Evolutionary conservation across 2,797 vertebrate genomes (phyloP), one percentile per base, ranked within the genome.

Genomic region (Leptodactylus fallax): DNA sequence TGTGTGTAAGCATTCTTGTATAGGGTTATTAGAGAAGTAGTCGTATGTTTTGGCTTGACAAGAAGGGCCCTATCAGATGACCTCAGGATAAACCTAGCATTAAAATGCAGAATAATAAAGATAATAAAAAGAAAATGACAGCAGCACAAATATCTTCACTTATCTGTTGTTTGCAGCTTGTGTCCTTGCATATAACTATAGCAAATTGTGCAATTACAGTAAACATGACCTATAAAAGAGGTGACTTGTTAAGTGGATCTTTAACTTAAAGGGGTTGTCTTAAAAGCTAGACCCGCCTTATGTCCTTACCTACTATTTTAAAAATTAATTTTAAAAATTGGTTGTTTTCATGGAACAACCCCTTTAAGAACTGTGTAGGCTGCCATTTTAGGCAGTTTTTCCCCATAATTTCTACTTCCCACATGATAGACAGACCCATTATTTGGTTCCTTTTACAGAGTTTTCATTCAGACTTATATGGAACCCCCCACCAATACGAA

Each of bases 161-260:
- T 88, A 85, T 88, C 87, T 81, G 56, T 23, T 53, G 72, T 80
- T 56, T 71, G 77, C 85, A 80, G 72, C 3, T 17, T 21, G 16
- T 74, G n/a, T 23, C 25, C 71, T 83, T 77, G 71, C 47, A 83
- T 9, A 58, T 56, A n/a, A 55, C 25, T 63, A 25, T 21, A 76
- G 61, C n/a, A 19, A 23, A 36, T 36, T 69, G 65, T 19, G 55
- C 45, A 79, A 16, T 84, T 27, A 36, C 65, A n/a, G 51, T 69
- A 27, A 83, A 25, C 21, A 16, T 53, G 51, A 11, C 12, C 14
- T 27, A 58, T 58, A 58, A 77, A 77, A 56, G 25, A 58, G 78
- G 6, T 36, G 0, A 58, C 12, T 16, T 16, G 4, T 56, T 53
- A 12, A 51, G 49, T 23, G 74, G 21, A 53, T 25, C 49, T 77